These are phyloP conservation scores for Parambassis ranga DNA, from an alignment of 2,797 vertebrate genomes.

Conservation along the genomic window DNA sequence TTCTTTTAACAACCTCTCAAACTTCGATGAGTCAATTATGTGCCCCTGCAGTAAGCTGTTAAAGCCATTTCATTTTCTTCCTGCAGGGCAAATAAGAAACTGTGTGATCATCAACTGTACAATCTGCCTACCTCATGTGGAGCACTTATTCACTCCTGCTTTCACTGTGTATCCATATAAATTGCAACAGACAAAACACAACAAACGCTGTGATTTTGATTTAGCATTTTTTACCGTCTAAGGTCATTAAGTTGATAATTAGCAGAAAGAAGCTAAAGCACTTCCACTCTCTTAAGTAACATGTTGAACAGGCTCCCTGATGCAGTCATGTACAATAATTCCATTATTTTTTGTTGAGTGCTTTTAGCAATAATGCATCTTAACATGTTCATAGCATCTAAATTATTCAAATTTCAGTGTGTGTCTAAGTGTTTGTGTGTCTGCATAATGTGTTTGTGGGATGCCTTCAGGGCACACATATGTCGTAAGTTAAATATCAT, in stretches of 20 bases:
- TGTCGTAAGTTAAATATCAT: background rate
- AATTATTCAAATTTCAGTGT: slow-evolving; percentile 56
- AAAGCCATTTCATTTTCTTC: slow-evolving; percentile 12
- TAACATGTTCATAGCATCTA: slow-evolving; percentile 40
- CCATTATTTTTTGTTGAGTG: slow-evolving; percentile 35
- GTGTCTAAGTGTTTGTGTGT: background rate
- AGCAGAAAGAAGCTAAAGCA: slow-evolving; percentile 17
- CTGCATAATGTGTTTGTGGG: background rate
- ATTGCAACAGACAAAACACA: slow-evolving; percentile 24
- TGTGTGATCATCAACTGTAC: slow-evolving; percentile 27
- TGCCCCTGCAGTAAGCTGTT: slow-evolving; percentile 5
- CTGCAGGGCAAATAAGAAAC: slow-evolving; percentile 37
- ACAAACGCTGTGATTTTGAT: slow-evolving; percentile 20
- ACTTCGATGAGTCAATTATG: slow-evolving; percentile 19
- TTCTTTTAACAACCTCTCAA: slow-evolving; percentile 41
- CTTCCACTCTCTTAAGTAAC: slow-evolving; percentile 32
- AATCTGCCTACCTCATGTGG: slow-evolving; percentile 29
- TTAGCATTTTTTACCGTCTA: slow-evolving; percentile 16
- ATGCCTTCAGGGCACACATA: slow-evolving; percentile 18
- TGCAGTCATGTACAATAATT: slow-evolving; percentile 54
- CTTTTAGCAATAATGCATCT: slow-evolving; percentile 47
- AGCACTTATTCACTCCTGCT: slow-evolving; percentile 1
- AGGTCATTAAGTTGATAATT: slow-evolving; percentile 50
- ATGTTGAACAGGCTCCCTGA: slow-evolving; percentile 35
- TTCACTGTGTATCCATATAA: background rate